Base-by-base conservation (phyloP, 1,140 invertebrate genomes). In the Diorhabda sublineata region DNA sequence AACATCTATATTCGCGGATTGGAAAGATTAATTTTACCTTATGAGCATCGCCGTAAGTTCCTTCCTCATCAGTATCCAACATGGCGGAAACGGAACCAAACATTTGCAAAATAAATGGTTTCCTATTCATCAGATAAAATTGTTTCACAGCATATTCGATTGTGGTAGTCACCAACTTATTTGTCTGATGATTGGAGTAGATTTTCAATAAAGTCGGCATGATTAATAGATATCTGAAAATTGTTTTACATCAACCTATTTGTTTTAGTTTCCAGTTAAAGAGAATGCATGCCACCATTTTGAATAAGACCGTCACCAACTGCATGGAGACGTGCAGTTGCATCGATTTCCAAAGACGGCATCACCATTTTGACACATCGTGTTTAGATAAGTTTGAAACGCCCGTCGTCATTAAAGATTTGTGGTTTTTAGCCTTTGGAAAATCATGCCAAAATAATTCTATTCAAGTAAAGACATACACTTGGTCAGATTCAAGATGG, bases 41-140 rank as follows among this genome's bases (percentile, higher is more conserved):
- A 77, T 94, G 94, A 11, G 93, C 93, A 82, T 97, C 94, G 3
- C 93, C 94, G 79, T 91, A 92, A 4, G 90, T 87, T 61, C 90
- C 90, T 68, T 90, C 89, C 77, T 93, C 91, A 79, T 99, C 96
- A 2, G 93, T 94, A 79, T 99, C 97, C 45, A 99, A 85, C 76
- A 99, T 95, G 2, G 96, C 92, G 0, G 98, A 98, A 3, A 98
- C 92, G 60, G 95, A 97, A 4, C 98, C 98, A 84, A 99, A 99
- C 95, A 99, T 97, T 87, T 99, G 94, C 41, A 99, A 85, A 71
- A 99, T 95, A 78, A 99, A 99, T 2, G 98, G 97, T 80, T 99
- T 99, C 67, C 98, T 87, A 79, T 99, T 98, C 80, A 99, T 89
- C 61, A 99, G 87, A 82, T 99, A 99, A 82, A 99, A 98, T 81